Evolutionary conservation across 1,140 invertebrate genomes (phyloP).

Genomic region (Forficula auricularia): DNA sequence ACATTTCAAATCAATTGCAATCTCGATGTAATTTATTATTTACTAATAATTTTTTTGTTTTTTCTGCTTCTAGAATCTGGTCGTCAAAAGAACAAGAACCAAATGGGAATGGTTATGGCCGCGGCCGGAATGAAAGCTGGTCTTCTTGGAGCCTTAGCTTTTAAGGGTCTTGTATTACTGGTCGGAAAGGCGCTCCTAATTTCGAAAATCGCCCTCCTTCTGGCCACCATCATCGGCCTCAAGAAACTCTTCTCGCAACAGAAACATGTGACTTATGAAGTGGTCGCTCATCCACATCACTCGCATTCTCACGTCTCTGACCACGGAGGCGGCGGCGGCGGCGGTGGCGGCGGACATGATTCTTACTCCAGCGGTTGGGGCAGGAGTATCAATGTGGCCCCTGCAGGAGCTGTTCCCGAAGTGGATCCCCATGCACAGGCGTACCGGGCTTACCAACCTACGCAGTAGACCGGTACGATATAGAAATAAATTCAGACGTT

Average conservation of each 20-base stretch:
- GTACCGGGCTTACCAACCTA: conserved; percentile 39
- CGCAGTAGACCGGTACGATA: no score
- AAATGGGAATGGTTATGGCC: conserved; percentile 53
- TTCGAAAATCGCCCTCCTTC: conserved; percentile 59
- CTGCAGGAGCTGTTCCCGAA: conserved; percentile 21
- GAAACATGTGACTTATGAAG: conserved; percentile 57
- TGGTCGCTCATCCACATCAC: conserved; percentile 44
- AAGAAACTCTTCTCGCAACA: conserved; percentile 60
- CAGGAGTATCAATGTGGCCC: conserved; percentile 33
- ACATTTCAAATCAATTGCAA: no score
- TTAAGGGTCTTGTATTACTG: conserved; percentile 60
- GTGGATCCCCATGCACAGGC: conserved; percentile 41
- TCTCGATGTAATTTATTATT: no score
- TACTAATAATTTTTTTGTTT: not conserved
- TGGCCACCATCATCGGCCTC: conserved; percentile 59
- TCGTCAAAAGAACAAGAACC: conserved; percentile 51
- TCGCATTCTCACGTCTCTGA: conserved; percentile 27
- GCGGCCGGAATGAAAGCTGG: conserved; percentile 60
- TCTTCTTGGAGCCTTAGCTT: conserved; percentile 54
- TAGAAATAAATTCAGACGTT: no score
- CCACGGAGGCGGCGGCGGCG: conserved; percentile 22
- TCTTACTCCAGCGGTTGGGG: conserved; percentile 33
- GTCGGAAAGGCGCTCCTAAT: conserved; percentile 67
- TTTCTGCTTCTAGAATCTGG: conserved; percentile 21
- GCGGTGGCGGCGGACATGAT: conserved; percentile 28